Base-by-base conservation (phyloP, 2,113 vertebrate species). In the Lethenteron reissneri region DNA sequence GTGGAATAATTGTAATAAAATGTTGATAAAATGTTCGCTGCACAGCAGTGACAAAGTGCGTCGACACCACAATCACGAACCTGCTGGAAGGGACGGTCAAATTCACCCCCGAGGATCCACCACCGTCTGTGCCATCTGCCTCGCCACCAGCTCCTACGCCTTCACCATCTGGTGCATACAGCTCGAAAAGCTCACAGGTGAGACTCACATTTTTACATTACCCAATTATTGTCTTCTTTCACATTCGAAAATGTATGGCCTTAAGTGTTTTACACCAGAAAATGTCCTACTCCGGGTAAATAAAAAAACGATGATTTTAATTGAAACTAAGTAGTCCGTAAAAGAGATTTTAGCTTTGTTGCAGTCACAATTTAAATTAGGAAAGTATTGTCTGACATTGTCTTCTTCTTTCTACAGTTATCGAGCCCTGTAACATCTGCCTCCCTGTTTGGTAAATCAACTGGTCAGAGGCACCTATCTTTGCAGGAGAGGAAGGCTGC, bases 31-130 rank as follows among this genome's bases (percentile, higher is more conserved):
- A 41, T 41, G 41, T 41, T 68, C 21, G n/a, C 56, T 58, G 17
- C 58, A 58, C 79, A 86, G 84, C 79, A 56, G 86, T 82, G 73
- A 96, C 94, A 59, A 85, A 85, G 72, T 99, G 91, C 75, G 86
- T 99, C 73, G 90, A 97, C 75, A 83, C 88, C 70, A 96, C 94
- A 71, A 97, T 99, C 77, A 92, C 92, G 71, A 99, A 99, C 73
- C 78, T 99, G 73, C 81, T 99, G 75, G 94, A 99, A 81, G 86
- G 81, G 70, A 83, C 84, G n/a, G 88, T 84, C 70, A 70, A 79
- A n/a, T 85, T 83, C 74, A 73, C 76, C 58, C 81, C 85, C 58
- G 82, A 82, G 71, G 82, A 81, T 12, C 73, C 75, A 70, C 78
- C 75, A 9, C 77, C 77, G 58, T 73, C 58, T 58, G 10, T 57